Evolutionary conservation across 1,140 invertebrate species (phyloP), one percentile per base, ranked within the genome.

Genomic region (Pteromalus puparum): DNA sequence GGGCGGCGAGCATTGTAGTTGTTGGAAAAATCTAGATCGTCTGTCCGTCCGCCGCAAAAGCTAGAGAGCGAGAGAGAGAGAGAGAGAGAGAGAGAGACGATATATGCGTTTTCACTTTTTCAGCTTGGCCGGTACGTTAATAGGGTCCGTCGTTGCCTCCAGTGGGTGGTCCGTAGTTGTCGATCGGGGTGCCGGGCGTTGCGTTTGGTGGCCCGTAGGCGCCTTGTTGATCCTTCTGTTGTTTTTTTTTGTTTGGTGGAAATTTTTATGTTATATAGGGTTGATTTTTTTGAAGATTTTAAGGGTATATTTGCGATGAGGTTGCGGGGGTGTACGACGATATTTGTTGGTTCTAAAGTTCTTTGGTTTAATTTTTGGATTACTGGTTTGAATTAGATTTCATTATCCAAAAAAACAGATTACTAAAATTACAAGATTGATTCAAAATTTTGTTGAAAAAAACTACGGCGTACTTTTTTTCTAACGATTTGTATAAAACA

Each of bases 121-220:
- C 67, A 26, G 24, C 67, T 18, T 24, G 0, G 9, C 1, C 24
- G 67, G 12, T n/a, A n/a, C 12, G 67, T 86, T 89, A 91, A 61
- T 91, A 92, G 46, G 90, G 89, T 34, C 92, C 92, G 13, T 90
- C 88, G 75, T 88, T 85, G 74, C 85, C 38, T 73, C 85, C 38
- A 74, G 87, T 83, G 10, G 93, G 93, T 2, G 93, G 90, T 10
- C 93, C 93, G 86, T 94, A 94, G 65, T 88, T 91, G 84, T 93
- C 93, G 9, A 89, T 77, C 15, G 89, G 88, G 30, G 87, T 79
- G 1, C 86, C 79, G 18, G 89, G 87, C 0, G 87, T 88, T 10
- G 88, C 87, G 4, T 88, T 87, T 7, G 93, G 93, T 48, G 93
- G 91, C 28, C 94, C 94, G 83, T 94, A 94, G 74, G 92, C 91